These are phyloP conservation scores for Cricetomys ansorgei DNA, from an alignment of 2,113 vertebrate genomes.

Conservation along the genomic window DNA sequence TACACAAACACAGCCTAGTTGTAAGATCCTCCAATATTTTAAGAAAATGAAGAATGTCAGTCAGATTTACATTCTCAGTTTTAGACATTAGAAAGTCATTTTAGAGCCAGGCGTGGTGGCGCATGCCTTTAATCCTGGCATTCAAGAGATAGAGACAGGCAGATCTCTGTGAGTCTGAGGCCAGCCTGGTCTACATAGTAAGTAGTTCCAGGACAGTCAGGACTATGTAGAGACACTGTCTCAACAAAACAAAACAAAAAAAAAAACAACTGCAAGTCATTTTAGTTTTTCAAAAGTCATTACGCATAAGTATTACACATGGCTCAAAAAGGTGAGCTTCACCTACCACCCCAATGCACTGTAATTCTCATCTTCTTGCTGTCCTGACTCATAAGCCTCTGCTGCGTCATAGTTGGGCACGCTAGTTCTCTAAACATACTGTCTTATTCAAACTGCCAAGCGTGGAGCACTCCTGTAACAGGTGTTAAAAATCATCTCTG, in stretches of 20 bases:
- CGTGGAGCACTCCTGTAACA: background rate
- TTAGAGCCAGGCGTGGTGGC: background rate
- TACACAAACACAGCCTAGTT: background rate
- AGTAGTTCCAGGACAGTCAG: background rate
- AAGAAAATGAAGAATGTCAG: background rate
- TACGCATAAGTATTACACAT: background rate
- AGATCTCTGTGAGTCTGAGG: background rate
- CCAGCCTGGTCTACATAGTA: background rate
- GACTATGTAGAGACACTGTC: background rate
- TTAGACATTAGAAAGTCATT: conserved; percentile 15
- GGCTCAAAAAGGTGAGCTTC: background rate
- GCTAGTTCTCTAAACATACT: background rate
- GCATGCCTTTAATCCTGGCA: background rate
- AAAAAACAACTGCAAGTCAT: background rate
- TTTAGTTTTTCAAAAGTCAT: conserved; percentile 38
- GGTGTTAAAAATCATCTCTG: background rate
- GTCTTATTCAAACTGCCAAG: background rate
- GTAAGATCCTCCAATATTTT: background rate
- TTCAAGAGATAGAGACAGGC: background rate
- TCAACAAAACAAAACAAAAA: too few relatives aligned
- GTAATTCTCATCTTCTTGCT: background rate
- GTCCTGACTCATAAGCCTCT: background rate
- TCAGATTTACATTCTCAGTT: conserved; percentile 26
- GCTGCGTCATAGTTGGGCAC: background rate
- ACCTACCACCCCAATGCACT: background rate